A percentile compares a stretch with the other conserved stretches of the same genome.
phyloP scores from a whole-genome alignment of 92 coral and sea anemone genomes.

The Porites divaricata region DNA sequence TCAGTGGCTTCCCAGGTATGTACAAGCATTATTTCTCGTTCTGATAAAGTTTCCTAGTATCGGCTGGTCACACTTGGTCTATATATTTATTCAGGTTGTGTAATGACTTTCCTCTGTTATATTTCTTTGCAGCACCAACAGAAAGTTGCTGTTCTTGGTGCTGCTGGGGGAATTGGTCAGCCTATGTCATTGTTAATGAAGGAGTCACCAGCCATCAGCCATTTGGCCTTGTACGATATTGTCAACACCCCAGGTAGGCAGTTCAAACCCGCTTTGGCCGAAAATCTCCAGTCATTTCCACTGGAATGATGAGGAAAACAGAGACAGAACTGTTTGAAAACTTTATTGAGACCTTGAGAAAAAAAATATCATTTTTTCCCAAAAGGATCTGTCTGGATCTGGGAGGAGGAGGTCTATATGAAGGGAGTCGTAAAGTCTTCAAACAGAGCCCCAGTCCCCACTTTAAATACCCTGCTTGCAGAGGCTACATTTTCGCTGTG shows the following conservation, averaged over 20 bases:
- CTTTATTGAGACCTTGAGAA: no score
- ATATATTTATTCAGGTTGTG: not conserved
- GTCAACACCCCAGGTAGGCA: slow-evolving; percentile 95
- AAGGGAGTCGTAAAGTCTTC: no score
- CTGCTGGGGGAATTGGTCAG: slow-evolving; percentile 99
- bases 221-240: slow-evolving; percentile 96
- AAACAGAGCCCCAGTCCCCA: no score
- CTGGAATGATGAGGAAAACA: not conserved
- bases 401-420: no score
- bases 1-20: slow-evolving; percentile 86
- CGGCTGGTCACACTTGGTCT: no score
- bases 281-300: not conserved
- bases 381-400: no score
- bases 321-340: no score
- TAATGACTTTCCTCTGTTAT: not conserved
- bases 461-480: no score
- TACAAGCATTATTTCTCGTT: no score
- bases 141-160: slow-evolving; percentile 99
- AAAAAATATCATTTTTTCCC: no score
- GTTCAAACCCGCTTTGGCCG: not conserved
- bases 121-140: slow-evolving; percentile 73
- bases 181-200: slow-evolving; percentile 96
- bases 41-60: no score
- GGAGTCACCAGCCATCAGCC: slow-evolving; percentile 89
- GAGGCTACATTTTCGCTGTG: no score